Evolutionary conservation across 2,113 vertebrate genomes (phyloP).

Genomic region (Erpornis zantholeuca): DNA sequence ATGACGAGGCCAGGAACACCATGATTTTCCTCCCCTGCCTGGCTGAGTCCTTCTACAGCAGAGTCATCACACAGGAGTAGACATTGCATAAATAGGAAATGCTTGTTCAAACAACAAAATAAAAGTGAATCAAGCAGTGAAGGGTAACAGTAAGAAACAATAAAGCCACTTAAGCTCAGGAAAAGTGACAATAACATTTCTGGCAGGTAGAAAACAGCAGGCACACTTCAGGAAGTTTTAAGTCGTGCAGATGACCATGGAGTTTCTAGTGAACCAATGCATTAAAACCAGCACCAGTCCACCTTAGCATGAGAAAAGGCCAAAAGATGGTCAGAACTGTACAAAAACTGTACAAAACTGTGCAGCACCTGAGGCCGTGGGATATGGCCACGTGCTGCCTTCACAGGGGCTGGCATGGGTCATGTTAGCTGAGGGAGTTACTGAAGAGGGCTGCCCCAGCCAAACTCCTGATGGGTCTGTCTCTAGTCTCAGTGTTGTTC

Average conservation of each 20-base stretch:
- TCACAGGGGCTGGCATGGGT: fast-evolving
- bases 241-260: background rate
- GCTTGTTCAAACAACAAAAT: background rate
- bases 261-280: background rate
- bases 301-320: background rate
- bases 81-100: background rate
- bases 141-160: background rate
- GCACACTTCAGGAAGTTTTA: background rate
- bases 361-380: background rate
- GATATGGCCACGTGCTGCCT: background rate
- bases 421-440: background rate
- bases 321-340: background rate
- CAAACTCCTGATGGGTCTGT: background rate
- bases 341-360: background rate
- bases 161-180: background rate
- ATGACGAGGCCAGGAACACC: background rate
- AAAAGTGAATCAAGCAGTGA: background rate
- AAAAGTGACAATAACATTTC: background rate
- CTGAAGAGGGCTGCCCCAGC: background rate
- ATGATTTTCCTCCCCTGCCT: background rate
- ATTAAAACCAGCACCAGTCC: background rate
- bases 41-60: background rate
- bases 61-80: background rate
- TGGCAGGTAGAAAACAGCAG: background rate
- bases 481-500: background rate